Evolutionary conservation across 2,113 vertebrate species (phyloP).

Genomic region (Sphaerodactylus townsendi): DNA sequence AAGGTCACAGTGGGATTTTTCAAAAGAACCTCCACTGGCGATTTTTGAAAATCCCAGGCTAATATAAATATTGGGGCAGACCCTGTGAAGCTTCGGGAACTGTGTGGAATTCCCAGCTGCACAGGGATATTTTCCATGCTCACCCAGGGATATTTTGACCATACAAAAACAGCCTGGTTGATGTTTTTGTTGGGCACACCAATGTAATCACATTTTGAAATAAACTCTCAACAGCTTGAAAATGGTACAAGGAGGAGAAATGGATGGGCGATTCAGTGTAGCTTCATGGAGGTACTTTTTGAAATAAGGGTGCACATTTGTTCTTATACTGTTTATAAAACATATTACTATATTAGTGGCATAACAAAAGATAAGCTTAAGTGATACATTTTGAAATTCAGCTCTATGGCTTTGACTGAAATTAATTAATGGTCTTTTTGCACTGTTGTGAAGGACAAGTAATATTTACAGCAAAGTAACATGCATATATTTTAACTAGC

Average conservation of each 20-base stretch:
- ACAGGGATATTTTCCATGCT: too few species aligned
- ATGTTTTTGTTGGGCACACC: background rate
- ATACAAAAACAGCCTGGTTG: background rate
- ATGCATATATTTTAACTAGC: constrained; percentile 9
- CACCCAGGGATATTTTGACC: too few species aligned
- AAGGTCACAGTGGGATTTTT: too few species aligned
- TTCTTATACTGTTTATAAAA: constrained; percentile 2
- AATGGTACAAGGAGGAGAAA: background rate
- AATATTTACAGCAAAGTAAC: constrained; percentile 5
- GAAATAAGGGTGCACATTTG: background rate
- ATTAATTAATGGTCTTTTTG: background rate
- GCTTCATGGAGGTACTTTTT: background rate
- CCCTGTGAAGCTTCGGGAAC: too few species aligned
- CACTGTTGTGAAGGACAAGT: background rate
- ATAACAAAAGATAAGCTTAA: background rate
- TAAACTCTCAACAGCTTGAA: background rate
- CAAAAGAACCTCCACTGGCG: too few species aligned
- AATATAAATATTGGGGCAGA: too few species aligned
- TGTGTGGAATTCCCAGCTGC: too few species aligned
- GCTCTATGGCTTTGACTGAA: background rate
- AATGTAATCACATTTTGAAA: background rate
- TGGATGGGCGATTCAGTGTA: background rate
- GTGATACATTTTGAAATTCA: constrained; percentile 8
- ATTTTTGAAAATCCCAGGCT: too few species aligned
- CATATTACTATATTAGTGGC: background rate